Conservation (phyloP, 2,888 invertebrate genomes). For the Aethes cnicana region DNA sequence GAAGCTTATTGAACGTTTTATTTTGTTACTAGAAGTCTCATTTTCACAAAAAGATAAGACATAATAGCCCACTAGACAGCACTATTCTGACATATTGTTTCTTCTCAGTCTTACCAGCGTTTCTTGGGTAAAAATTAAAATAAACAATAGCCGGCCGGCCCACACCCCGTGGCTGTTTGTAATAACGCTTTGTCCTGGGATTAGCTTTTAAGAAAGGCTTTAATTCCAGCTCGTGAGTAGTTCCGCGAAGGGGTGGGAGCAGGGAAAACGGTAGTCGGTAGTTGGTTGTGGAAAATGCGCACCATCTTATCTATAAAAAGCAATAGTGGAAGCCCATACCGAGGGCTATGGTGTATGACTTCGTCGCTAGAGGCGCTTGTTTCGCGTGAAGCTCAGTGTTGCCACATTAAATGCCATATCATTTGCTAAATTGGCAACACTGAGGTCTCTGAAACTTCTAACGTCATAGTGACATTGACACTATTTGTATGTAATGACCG, state of each 20-base stretch:
- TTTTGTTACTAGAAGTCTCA: too few species aligned
- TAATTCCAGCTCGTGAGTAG: conserved; percentile 43
- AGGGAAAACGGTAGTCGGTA: not conserved
- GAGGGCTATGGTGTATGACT: too few species aligned
- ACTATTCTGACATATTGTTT: not conserved
- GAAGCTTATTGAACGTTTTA: too few species aligned
- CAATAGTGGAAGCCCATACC: too few species aligned
- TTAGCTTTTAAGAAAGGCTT: conserved; percentile 77
- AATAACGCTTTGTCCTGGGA: conserved; percentile 81
- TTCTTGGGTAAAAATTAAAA: conserved; percentile 66
- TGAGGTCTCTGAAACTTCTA: too few species aligned
- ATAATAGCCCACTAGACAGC: too few species aligned
- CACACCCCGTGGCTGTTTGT: conserved; percentile 66
- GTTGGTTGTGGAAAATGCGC: not conserved
- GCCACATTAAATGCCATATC: too few species aligned
- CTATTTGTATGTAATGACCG: too few species aligned
- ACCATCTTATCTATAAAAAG: not conserved
- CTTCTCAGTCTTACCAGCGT: not conserved
- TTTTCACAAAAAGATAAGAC: too few species aligned
- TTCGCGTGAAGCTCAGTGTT: not conserved
- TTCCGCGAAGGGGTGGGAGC: conserved; percentile 18
- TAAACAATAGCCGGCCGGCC: conserved; percentile 76
- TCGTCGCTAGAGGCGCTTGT: too few species aligned
- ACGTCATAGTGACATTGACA: too few species aligned
- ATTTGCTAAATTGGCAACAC: too few species aligned